Evolutionary conservation across 2,797 vertebrate genomes (phyloP), one percentile per base, ranked within the genome.

Genomic region (Columba guinea): DNA sequence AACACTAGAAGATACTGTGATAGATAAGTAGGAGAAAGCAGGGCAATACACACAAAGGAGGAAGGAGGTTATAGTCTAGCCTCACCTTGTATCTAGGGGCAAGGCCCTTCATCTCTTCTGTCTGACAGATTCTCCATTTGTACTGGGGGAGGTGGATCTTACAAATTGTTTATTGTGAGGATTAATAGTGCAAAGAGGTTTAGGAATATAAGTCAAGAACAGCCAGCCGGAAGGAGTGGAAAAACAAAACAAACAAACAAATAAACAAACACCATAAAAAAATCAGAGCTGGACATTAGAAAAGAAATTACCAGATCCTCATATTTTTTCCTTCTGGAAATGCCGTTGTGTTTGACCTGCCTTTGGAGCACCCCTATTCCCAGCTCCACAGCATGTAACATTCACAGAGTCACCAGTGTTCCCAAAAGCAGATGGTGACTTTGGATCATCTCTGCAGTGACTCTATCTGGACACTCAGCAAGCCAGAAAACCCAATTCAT

Each of bases 351-450:
- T 87, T 91, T 85, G 68, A 97, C 32, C 18, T 79, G 70, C 30
- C 34, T 71, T 58, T 81, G 37, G 30, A 87, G 48, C 10, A 30
- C 18, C 56, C 4, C 4, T 2, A 41, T 48, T 89, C 49, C 30
- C 78, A 89, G n/a, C 9, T 94, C 16, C 34, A 10, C 44, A 84
- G 28, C 8, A 3, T 53, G 52, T 41, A 81, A 80, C 21, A 51
- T 24, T 58, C 70, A 71, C 16, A 56, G 32, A 84, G 39, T 49
- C 52, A 84, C 22, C 46, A 91, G 46, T 18, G 4, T 46, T 81
- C 58, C 91, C 59, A 94, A 94, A 90, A 93, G 56, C 49, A 93
- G 84, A 53, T 64, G 39, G 59, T 79, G 60, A 80, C 64, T 89
- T 92, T 70, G 73, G 62, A 80, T 86, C 56, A 70, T 37, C 60